Conservation (phyloP, 2,113 vertebrate genomes). For the Neodon shergylaensis region DNA sequence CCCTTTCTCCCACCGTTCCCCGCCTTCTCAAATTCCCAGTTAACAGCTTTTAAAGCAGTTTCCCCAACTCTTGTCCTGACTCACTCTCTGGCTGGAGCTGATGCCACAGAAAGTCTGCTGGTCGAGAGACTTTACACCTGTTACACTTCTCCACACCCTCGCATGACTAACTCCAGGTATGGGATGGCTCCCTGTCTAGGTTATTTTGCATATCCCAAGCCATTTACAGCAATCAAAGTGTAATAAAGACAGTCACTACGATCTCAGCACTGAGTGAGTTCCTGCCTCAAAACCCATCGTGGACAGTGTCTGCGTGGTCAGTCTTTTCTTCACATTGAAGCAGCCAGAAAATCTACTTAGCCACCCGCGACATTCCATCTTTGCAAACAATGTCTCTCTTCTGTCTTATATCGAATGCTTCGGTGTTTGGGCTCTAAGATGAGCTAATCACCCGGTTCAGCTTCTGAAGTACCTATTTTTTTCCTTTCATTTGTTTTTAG, state of each 20-base stretch:
- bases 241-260: constrained; percentile 32
- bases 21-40: constrained; percentile 68
- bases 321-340: background rate
- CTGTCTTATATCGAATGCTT: background rate
- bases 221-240: constrained; percentile 26
- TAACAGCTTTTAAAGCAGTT: constrained; percentile 76
- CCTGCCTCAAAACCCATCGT: background rate
- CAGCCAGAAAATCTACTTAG: background rate
- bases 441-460: background rate
- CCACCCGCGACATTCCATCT: background rate
- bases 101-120: constrained; percentile 67
- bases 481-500: background rate
- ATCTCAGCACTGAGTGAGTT: background rate
- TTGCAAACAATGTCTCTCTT: background rate
- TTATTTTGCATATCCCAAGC: constrained; percentile 65
- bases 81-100: constrained; percentile 57
- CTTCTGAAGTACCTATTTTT: background rate
- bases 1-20: constrained; percentile 9
- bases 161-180: constrained; percentile 67
- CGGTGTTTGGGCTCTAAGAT: background rate
- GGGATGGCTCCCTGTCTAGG: constrained; percentile 57
- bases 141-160: constrained; percentile 55
- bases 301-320: background rate
- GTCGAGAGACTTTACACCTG: constrained; percentile 75
- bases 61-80: constrained; percentile 72